Base-by-base conservation (phyloP, 2,888 invertebrate species). In the Stenotaenia linearis region DNA sequence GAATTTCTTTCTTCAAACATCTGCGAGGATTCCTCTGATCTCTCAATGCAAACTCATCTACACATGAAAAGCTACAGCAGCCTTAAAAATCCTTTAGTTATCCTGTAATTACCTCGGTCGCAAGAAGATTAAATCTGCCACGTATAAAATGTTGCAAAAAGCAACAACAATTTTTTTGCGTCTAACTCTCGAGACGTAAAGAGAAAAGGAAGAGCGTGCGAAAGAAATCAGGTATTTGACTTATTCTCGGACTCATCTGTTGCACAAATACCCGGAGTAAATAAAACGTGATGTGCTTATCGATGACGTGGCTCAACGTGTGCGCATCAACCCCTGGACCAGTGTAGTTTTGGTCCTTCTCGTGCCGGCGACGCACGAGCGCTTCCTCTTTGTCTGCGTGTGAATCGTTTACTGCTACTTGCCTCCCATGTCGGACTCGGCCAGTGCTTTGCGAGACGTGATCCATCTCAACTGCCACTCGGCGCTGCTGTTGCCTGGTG, bases 401-500 rank as follows among this genome's bases (percentile, higher is more conserved):
- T 12, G n/a, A n/a, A 50, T 4, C 50, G 21, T 50, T 50, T 50
- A 50, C 50, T 50, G 50, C 50, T 50, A n/a, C 18, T 50, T 50
- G 50, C 50, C 21, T 50, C 6, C 21, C 21, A 21, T 18, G 69
- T 69, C 28, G 25, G 69, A 69, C 15, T 25, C 25, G 69, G 69
- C 69, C 69, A 69, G 69, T 69, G 69, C 50, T 50, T 18, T 18
- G 50, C 28, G 69, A 69, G 69, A 69, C 69, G 69, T 28, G 69
- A 69, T 69, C 69, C 69, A 69, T 69, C 28, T 69, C 69, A 69
- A n/a, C 69, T 69, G 69, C 69, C 69, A 69, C 69, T 69, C 69
- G 69, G 69, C 69, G 69, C 69, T 69, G 69, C 69, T 69, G 69
- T 69, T 69, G 69, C 69, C 69, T 69, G 69, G 69, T 69, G 69